phyloP scores from a whole-genome alignment of 2,113 vertebrate genomes.

The Bos indicus region DNA sequence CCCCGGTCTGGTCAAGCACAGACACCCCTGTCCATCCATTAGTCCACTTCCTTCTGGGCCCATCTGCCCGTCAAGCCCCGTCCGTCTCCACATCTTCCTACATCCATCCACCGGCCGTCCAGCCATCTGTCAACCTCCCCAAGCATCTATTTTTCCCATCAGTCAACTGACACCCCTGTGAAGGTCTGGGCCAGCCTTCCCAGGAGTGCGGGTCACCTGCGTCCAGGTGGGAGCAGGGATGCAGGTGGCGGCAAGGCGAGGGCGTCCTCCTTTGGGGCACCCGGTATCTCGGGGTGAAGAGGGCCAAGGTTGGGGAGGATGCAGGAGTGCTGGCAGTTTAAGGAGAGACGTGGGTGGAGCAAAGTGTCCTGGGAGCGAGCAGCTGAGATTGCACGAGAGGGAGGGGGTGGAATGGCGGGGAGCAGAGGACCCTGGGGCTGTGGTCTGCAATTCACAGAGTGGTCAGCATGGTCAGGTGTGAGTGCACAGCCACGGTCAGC shows the following conservation, averaged over 20 bases:
- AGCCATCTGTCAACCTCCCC: neutral
- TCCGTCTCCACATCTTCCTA: neutral
- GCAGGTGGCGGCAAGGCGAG: fast-evolving
- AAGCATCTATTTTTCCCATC: neutral
- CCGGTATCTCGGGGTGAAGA: fast-evolving
- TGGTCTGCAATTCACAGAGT: fast-evolving
- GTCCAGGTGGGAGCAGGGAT: too few relatives aligned
- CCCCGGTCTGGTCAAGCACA: neutral
- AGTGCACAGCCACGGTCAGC: neutral
- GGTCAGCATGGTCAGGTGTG: neutral
- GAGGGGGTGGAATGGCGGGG: fast-evolving
- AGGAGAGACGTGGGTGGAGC: neutral
- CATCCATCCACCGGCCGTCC: neutral
- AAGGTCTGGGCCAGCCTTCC: neutral
- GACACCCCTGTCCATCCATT: neutral
- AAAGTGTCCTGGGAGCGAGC: neutral
- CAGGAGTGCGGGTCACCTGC: fast-evolving
- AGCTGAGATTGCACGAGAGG: neutral
- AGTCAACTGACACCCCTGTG: neutral
- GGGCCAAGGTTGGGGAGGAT: neutral
- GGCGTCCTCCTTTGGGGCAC: neutral
- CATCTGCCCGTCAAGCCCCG: neutral
- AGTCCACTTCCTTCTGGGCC: neutral
- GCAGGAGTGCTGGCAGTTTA: too few relatives aligned
- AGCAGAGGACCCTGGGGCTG: neutral